phyloP scores from a whole-genome alignment of 2,888 invertebrate species.

The Xestia sexstrigata region DNA sequence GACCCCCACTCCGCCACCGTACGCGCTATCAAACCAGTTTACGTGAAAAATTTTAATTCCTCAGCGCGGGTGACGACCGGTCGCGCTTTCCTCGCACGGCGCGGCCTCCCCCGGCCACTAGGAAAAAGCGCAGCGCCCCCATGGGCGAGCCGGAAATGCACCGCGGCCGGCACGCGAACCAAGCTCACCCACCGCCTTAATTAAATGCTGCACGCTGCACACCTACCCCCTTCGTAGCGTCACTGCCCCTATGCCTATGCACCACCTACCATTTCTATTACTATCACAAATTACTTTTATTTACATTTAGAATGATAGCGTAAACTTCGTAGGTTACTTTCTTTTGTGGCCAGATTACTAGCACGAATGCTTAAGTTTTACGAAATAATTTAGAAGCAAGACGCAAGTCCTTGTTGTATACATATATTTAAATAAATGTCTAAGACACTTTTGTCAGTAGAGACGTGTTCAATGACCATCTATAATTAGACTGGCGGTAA shows the following conservation, averaged over 20 bases:
- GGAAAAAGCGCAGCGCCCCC: constrained; percentile 88
- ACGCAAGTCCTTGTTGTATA: not conserved
- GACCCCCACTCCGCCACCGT: constrained; percentile 87
- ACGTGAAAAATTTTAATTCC: constrained; percentile 90
- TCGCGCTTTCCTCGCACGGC: constrained; percentile 86
- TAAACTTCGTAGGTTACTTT: not conserved
- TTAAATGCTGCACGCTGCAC: constrained; percentile 87
- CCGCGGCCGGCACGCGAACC: constrained; percentile 86
- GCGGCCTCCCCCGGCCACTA: constrained; percentile 78
- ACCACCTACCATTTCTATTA: constrained; percentile 54
- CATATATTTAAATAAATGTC: constrained; percentile 5
- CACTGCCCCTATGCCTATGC: constrained; percentile 50
- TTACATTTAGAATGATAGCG: constrained; percentile 27
- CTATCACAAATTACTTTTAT: constrained; percentile 52
- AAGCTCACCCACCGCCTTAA: constrained; percentile 89
- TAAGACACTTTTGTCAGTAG: not conserved
- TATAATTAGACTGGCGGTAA: constrained; percentile 23
- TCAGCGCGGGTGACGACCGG: constrained; percentile 87
- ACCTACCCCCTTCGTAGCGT: constrained; percentile 78
- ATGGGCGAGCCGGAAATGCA: constrained; percentile 88
- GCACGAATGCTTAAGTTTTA: not conserved
- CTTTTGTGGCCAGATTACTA: not conserved
- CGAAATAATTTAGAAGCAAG: not conserved
- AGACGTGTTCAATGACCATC: constrained; percentile 6
- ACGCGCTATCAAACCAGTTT: constrained; percentile 90